phyloP scores from a whole-genome alignment of 2,888 invertebrate species.

The Parascotia fuliginaria region DNA sequence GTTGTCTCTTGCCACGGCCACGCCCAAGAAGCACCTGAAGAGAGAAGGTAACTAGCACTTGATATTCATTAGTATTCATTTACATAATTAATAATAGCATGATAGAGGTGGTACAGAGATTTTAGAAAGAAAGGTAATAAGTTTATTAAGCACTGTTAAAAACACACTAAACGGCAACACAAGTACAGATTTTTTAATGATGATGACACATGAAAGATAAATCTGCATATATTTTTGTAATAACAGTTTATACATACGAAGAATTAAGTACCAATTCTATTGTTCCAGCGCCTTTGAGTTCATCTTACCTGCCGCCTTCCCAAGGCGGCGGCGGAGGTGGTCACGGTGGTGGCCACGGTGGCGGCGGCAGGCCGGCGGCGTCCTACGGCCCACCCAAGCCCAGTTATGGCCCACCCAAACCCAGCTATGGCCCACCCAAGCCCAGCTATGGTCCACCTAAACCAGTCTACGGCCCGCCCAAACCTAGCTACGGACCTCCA shows the following conservation, averaged over 20 bases:
- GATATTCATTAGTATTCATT: no score
- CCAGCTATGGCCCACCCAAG: conserved; percentile 54
- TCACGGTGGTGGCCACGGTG: conserved; percentile 26
- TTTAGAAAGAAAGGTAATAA: no score
- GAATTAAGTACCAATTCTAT: conserved; percentile 43
- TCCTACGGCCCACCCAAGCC: conserved; percentile 63
- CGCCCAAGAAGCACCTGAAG: conserved; percentile 66
- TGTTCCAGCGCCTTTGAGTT: conserved; percentile 82
- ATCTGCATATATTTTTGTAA: no score
- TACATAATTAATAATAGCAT: no score
- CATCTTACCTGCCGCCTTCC: conserved; percentile 87
- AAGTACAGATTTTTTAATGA: no score
- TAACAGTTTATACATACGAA: conserved; percentile 1
- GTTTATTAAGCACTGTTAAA: no score
- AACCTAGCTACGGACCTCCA: conserved; percentile 70
- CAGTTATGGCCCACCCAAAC: conserved; percentile 60
- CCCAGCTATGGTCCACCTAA: conserved; percentile 68
- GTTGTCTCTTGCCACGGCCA: conserved; percentile 53
- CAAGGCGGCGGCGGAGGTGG: conserved; percentile 45
- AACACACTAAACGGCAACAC: no score
- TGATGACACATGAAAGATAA: no score
- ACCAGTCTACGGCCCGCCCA: conserved; percentile 61
- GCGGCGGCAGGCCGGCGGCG: conserved; percentile 63
- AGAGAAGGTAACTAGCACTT: conserved; percentile 77
- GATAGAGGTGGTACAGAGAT: no score